A percentile compares a stretch with the other conserved stretches of the same genome.
Conservation (phyloP, 2,888 invertebrate genomes). For the Criorhina ranunculi region DNA sequence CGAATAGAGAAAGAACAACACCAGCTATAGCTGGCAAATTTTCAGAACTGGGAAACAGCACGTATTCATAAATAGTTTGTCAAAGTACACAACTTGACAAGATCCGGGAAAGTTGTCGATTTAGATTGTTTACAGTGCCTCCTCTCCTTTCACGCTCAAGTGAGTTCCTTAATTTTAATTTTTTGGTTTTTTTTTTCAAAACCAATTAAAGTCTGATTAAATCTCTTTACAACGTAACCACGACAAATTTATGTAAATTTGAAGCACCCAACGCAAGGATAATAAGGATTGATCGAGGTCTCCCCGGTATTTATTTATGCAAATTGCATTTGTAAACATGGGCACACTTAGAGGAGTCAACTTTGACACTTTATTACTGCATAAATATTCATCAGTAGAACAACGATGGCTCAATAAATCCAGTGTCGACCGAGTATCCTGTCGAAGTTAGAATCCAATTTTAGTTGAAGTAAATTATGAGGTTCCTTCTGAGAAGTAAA, state of each 20-base stretch:
- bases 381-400: conserved; percentile 72
- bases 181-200: conserved; percentile 29
- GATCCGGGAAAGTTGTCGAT: neutral
- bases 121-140: neutral
- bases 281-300: conserved; percentile 67
- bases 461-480: conserved; percentile 51
- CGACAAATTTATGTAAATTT: conserved; percentile 62
- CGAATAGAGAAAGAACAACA: too few relatives aligned
- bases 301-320: conserved; percentile 72
- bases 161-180: conserved; percentile 43
- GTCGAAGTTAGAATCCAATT: conserved; percentile 67
- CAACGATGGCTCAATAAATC: conserved; percentile 69
- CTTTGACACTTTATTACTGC: conserved; percentile 73
- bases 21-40: too few relatives aligned
- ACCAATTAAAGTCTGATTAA: conserved; percentile 67
- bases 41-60: too few relatives aligned
- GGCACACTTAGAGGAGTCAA: conserved; percentile 64
- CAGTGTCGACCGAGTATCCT: conserved; percentile 52
- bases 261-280: conserved; percentile 32
- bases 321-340: conserved; percentile 72
- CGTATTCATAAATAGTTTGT: too few relatives aligned
- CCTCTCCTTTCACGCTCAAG: neutral
- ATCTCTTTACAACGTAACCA: conserved; percentile 32
- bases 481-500: conserved; percentile 37
- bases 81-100: too few relatives aligned